Evolutionary conservation across 1,140 invertebrate species (phyloP).

Genomic region (Geopemphigus sp.): DNA sequence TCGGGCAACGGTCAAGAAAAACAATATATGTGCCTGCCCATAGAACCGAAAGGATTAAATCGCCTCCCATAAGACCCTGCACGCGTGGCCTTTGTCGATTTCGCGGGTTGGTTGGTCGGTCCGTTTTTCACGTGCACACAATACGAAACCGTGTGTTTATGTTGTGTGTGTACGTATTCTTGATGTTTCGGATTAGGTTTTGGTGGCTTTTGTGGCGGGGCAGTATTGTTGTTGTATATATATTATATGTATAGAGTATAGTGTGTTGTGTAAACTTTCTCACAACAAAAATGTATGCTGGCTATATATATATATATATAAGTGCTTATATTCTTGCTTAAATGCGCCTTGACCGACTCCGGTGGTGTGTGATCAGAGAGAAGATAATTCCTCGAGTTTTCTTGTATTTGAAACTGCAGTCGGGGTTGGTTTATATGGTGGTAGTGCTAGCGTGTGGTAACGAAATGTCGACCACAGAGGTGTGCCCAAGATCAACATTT

Average conservation of each 20-base stretch:
- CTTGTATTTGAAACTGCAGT: neutral
- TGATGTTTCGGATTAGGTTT: conserved; percentile 18
- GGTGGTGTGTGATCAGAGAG: no score
- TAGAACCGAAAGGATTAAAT: conserved; percentile 1
- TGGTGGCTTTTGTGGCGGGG: neutral
- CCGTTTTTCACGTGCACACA: neutral
- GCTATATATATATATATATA: neutral
- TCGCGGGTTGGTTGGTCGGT: neutral
- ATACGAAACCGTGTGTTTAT: neutral
- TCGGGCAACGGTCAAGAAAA: conserved; percentile 9
- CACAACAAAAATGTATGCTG: neutral
- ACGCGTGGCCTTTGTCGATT: conserved; percentile 13
- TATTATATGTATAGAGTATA: no score
- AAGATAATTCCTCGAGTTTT: conserved; percentile 16
- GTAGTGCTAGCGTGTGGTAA: neutral
- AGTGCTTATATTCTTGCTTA: no score
- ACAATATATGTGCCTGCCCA: neutral
- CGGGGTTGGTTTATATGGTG: neutral
- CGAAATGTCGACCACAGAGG: neutral
- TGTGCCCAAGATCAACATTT: no score
- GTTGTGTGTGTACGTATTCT: conserved; percentile 3
- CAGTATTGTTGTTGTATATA: neutral
- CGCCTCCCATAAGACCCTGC: neutral
- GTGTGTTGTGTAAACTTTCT: conserved; percentile 6
- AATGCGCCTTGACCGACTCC: neutral